Evolutionary conservation across 2,797 vertebrate genomes (phyloP).

Genomic region (Chaetodon trifasciatus): DNA sequence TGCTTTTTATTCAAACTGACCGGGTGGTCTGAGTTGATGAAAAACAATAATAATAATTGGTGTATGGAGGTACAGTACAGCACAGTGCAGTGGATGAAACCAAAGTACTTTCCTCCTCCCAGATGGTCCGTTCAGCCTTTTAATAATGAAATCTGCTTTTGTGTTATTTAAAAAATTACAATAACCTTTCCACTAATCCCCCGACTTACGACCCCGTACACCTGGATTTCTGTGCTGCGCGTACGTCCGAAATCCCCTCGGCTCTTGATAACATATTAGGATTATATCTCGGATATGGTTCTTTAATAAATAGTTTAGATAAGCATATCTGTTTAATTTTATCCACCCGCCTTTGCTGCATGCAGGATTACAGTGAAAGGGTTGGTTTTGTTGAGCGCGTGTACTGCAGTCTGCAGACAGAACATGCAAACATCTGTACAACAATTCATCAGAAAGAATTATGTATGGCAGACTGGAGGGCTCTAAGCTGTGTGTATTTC

Average conservation of each 20-base stretch:
- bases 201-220: constrained; percentile 91
- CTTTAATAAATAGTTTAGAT: constrained; percentile 89
- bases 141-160: constrained; percentile 94
- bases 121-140: constrained; percentile 85
- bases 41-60: constrained; percentile 81
- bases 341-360: constrained; percentile 76
- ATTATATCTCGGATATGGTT: constrained; percentile 90
- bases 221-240: constrained; percentile 85
- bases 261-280: constrained; percentile 88
- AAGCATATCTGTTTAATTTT: constrained; percentile 89
- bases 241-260: constrained; percentile 81
- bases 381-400: constrained; percentile 82
- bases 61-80: constrained; percentile 62
- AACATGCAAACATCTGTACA: constrained; percentile 83
- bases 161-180: constrained; percentile 90
- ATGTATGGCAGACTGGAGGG: constrained; percentile 58
- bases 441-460: constrained; percentile 77
- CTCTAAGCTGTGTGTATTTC: constrained; percentile 67
- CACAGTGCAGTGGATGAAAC: constrained; percentile 51
- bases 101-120: constrained; percentile 71
- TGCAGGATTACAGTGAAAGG: constrained; percentile 89
- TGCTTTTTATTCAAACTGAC: constrained; percentile 64
- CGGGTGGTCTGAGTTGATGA: constrained; percentile 58
- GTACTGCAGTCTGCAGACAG: constrained; percentile 70
- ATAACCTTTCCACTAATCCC: constrained; percentile 90